Percentiles rank a stretch among this genome's conserved stretches.
phyloP scores from a whole-genome alignment of 1,140 invertebrate species.

The Himalopsyche phryganea region DNA sequence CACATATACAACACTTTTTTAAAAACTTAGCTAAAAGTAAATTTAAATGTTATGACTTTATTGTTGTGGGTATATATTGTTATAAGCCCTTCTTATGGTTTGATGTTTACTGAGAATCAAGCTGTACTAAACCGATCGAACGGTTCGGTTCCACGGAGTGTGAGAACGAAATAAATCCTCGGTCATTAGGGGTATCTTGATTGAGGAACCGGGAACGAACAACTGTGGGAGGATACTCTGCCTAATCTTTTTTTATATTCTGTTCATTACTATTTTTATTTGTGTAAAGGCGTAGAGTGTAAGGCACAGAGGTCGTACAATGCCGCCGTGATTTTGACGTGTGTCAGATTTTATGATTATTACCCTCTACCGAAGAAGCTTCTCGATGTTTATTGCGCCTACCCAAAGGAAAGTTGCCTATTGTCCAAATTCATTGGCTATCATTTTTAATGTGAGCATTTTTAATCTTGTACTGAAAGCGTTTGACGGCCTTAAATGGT shows the following conservation, averaged over 20 bases:
- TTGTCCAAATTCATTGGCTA: no score
- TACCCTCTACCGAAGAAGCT: neutral
- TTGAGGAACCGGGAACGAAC: neutral
- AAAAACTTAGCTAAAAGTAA: no score
- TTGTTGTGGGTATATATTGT: no score
- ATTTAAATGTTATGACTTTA: no score
- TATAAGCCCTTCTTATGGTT: no score
- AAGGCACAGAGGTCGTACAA: neutral
- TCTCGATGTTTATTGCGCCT: no score
- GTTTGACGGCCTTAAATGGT: no score
- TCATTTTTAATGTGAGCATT: no score
- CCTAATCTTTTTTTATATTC: neutral
- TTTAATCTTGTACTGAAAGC: no score
- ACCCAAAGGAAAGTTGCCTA: no score
- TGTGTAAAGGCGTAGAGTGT: neutral
- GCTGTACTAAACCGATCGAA: neutral
- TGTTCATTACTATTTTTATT: neutral
- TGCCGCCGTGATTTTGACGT: constrained; percentile 6
- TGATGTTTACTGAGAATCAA: no score
- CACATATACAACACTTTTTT: no score
- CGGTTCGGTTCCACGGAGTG: constrained; percentile 2
- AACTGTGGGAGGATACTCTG: constrained; percentile 3
- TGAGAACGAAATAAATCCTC: constrained; percentile 3
- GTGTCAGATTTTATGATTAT: constrained; percentile 18
- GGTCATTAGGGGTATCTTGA: constrained; percentile 15